Base-by-base conservation (phyloP, 2,888 invertebrate genomes). In the Apotomis betuletana region DNA sequence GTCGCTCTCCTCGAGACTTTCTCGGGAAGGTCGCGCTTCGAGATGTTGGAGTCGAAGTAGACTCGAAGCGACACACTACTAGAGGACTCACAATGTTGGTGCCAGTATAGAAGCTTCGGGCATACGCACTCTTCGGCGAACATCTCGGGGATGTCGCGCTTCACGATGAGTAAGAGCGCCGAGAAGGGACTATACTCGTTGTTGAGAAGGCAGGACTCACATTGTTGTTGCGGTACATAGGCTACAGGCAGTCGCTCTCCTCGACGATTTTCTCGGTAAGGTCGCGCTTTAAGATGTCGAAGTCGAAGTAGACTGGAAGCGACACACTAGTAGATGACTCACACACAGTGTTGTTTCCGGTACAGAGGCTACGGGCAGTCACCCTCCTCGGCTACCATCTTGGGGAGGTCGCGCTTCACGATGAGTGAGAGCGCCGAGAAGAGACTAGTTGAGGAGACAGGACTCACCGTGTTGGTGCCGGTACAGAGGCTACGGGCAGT, bases 371-470 rank as follows among this genome's bases (percentile, higher is more conserved):
- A 98, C 81, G 98, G 98, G 92, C 98, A 98, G 81, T 98, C 98
- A 93, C 98, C 98, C 94, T 98, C 98, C 90, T 98, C 98, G 76
- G 98, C 98, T 81, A 98, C 97, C 98, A 98, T 98, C 94, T 98
- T 98, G 78, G 98, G 98, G 87, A 98, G 94, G 94, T 98, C 98
- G 83, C n/a, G 95, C 90, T 98, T 98, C 90, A 98, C 97, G 89
- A 98, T 97, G 93, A 96, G 97, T 78, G 96, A 95, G 92, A 97
- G 96, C 96, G 79, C 98, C 98, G 92, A 59, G 44, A 13, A 61
- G 54, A 4, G 15, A 5, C n/a, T 15, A 9, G 27, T 15, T n/a
- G 12, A 4, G 27, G 27, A 15, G 15, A 8, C 27, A 27, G 1
- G 27, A 55, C 64, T 69, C 10, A 63, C 67, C 58, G 69, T 70